Conservation (phyloP, 1,140 invertebrate genomes). For the Uloborus diversus region DNA sequence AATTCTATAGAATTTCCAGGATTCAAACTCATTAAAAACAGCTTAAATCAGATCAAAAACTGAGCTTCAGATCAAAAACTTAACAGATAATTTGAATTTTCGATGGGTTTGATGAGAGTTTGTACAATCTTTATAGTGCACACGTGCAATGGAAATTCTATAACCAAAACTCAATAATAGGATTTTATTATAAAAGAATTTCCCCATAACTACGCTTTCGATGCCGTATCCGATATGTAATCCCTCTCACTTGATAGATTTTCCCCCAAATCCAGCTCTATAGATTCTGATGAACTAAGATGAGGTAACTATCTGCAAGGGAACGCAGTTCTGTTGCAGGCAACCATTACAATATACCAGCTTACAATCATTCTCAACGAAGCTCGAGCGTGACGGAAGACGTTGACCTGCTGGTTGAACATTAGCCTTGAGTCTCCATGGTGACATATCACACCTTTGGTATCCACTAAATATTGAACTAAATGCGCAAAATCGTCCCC, state of each 20-base stretch:
- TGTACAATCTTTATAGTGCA: too few relatives aligned
- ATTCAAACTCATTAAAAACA: too few relatives aligned
- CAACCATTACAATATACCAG: background rate
- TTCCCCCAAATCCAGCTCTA: background rate
- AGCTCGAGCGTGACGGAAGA: background rate
- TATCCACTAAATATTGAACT: too few relatives aligned
- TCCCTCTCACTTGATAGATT: background rate
- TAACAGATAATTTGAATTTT: too few relatives aligned
- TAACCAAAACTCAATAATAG: too few relatives aligned
- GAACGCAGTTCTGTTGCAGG: background rate
- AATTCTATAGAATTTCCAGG: too few relatives aligned
- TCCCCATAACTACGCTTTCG: background rate
- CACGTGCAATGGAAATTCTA: too few relatives aligned
- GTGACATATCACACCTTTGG: background rate
- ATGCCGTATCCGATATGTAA: background rate
- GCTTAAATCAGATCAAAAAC: too few relatives aligned
- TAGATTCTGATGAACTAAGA: background rate
- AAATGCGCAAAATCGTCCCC: too few relatives aligned
- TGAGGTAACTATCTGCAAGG: background rate
- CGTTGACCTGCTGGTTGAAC: conserved; percentile 22
- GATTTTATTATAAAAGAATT: background rate
- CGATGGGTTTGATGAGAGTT: too few relatives aligned
- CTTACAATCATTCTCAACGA: background rate
- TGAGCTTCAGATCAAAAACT: too few relatives aligned
- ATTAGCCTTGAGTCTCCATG: conserved; percentile 20